These are phyloP conservation scores for Streblospio benedicti DNA, from an alignment of 1,140 invertebrate species.

Conservation along the genomic window DNA sequence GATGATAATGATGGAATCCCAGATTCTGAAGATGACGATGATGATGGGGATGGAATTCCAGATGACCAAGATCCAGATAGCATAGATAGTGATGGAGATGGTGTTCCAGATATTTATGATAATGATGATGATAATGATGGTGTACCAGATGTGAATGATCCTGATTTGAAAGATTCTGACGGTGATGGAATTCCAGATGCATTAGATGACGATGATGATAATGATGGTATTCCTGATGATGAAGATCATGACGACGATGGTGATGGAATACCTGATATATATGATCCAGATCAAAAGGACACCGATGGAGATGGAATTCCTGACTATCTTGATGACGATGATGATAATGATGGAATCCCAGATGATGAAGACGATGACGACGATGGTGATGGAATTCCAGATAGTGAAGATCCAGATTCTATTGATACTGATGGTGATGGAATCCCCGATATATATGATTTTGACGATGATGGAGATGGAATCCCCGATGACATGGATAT, in stretches of 20 bases:
- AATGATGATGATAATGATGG: slow-evolving; percentile 21
- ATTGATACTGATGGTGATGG: slow-evolving; percentile 29
- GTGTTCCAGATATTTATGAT: slow-evolving; percentile 23
- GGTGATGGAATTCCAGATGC: slow-evolving; percentile 29
- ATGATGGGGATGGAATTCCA: slow-evolving; percentile 36
- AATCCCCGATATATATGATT: slow-evolving; percentile 29
- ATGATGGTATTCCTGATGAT: slow-evolving; percentile 30
- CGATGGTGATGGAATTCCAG: slow-evolving; percentile 27
- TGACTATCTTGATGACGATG: slow-evolving; percentile 20
- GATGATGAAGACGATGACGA: slow-evolving; percentile 19
- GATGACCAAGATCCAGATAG: slow-evolving; percentile 23
- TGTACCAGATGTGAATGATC: slow-evolving; percentile 21
- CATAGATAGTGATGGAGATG: slow-evolving; percentile 31
- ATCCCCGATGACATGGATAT: slow-evolving; percentile 30
- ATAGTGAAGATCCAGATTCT: slow-evolving; percentile 18
- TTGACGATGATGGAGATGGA: slow-evolving; percentile 29
- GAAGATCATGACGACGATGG: slow-evolving; percentile 37
- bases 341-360: slow-evolving; percentile 19
- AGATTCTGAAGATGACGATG: slow-evolving; percentile 26
- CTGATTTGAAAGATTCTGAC: slow-evolving; percentile 24
- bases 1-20: slow-evolving; percentile 32
- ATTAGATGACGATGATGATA: slow-evolving; percentile 31
- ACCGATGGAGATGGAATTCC: slow-evolving; percentile 24
- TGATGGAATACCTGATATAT: slow-evolving; percentile 33
- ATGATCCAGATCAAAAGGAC: slow-evolving; percentile 26